These are phyloP conservation scores for Lonchura striata DNA, from an alignment of 2,113 vertebrate genomes.

Conservation along the genomic window DNA sequence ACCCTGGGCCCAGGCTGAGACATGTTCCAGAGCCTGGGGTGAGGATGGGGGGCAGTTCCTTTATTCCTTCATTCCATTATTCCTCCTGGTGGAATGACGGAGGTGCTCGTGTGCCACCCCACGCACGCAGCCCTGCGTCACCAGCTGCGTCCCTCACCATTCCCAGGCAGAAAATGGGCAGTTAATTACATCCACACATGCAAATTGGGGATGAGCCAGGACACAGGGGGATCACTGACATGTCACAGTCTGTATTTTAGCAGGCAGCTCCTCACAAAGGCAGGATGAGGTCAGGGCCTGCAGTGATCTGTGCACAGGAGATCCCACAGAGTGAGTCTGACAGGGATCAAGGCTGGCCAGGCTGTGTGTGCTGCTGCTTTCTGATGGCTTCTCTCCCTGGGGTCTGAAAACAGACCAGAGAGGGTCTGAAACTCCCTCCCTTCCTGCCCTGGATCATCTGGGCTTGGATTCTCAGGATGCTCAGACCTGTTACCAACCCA, in stretches of 20 bases:
- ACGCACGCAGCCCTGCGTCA: rapidly evolving
- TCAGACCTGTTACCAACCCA: not conserved
- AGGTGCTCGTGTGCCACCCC: rapidly evolving
- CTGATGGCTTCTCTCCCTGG: too few relatives aligned
- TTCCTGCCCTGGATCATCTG: not conserved
- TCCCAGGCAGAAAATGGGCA: not conserved
- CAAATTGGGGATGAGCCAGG: not conserved
- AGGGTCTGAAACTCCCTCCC: not conserved
- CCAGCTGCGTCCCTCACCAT: not conserved
- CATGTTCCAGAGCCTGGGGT: not conserved
- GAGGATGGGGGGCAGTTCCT: not conserved
- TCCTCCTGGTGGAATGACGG: rapidly evolving
- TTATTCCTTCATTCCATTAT: not conserved
- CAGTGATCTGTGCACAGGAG: not conserved
- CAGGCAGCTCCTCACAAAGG: not conserved
- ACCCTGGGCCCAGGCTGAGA: not conserved
- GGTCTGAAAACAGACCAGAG: not conserved
- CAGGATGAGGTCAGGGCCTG: not conserved
- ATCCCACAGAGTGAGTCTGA: rapidly evolving
- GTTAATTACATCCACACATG: rapidly evolving
- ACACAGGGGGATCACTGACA: not conserved
- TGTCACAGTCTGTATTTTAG: not conserved
- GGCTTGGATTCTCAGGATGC: not conserved
- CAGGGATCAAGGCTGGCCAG: not conserved
- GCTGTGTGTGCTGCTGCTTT: not conserved